Base-by-base conservation (phyloP, 2,888 invertebrate genomes). In the Sarcophaga caerulescens region DNA sequence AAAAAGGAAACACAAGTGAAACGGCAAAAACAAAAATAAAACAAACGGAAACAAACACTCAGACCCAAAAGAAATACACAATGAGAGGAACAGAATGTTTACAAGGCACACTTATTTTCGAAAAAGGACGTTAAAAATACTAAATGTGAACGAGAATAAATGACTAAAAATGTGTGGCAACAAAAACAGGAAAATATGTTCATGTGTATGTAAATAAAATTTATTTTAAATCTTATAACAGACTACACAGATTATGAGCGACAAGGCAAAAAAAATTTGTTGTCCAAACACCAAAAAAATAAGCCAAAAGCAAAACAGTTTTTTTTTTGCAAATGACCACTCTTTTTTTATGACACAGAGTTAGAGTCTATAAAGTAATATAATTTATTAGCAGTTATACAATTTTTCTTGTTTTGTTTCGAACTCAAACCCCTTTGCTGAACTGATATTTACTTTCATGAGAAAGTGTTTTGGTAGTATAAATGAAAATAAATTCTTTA, bases 151-250 rank as follows among this genome's bases (percentile, higher is more conserved):
- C 8, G 35, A 35, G n/a, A 14, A n/a, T 57, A n/a, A 57, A 57
- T n/a, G 57, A n/a, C 17, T 17, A 14, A 65, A n/a, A 35, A n/a
- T n/a, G 17, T 14, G 21, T 17, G 65, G 8, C 17, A 8, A 4
- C 35, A 12, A 65, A 35, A 35, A 65, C 25, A 25, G 35, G 35
- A 35, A 65, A 17, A 35, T 65, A 35, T 35, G 25, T 17, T 17
- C 25, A 35, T 35, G 35, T 35, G 10, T 35, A 35, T 35, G 23
- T 62, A 47, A 74, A 62, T 74, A 47, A 74, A 62, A 74, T 62
- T 62, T 62, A 62, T 74, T 45, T 59, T 80, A 60, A 60, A 73
- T 80, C 73, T 79, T 66, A 59, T 74, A 74, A 81, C 19, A 25
- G 45, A 62, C 47, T 68, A 68, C 23, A 69, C 23, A 52, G 69